Conservation (phyloP, 2,113 vertebrate species). For the Corvus moneduloides region DNA sequence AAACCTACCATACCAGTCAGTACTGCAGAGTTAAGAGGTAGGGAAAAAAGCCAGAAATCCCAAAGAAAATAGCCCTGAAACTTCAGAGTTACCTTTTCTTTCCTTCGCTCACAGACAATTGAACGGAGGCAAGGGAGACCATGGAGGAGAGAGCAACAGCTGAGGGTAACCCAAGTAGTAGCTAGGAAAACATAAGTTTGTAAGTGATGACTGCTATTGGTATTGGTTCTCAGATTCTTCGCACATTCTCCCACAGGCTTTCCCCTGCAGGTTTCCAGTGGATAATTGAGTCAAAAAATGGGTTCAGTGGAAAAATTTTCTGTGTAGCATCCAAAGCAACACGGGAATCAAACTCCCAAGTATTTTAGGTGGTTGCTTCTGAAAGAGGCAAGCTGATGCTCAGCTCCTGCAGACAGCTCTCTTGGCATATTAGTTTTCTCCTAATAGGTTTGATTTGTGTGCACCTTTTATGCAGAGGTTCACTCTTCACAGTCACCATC, state of each 20-base stretch:
- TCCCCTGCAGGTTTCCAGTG: neutral
- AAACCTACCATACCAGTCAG: neutral
- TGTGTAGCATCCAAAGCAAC: neutral
- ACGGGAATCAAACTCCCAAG: neutral
- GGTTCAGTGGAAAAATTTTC: neutral
- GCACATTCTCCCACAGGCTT: neutral
- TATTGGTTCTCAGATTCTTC: neutral
- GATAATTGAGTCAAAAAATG: neutral
- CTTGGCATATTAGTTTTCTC: neutral
- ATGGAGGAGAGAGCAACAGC: neutral
- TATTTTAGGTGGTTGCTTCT: neutral
- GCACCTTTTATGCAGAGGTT: neutral
- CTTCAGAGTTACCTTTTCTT: neutral
- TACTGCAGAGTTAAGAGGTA: neutral
- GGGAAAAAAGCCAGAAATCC: neutral
- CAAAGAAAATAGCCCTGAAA: neutral
- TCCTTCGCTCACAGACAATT: neutral
- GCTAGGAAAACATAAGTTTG: neutral
- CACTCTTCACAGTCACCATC: neutral
- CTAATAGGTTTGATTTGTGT: neutral
- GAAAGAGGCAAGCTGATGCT: neutral
- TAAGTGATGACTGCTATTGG: neutral
- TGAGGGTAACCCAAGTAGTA: neutral
- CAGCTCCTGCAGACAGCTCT: neutral
- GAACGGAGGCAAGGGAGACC: neutral